Evolutionary conservation across 2,888 invertebrate species (phyloP), one percentile per base, ranked within the genome.

Genomic region (Caenorhabditis auriculariae): DNA sequence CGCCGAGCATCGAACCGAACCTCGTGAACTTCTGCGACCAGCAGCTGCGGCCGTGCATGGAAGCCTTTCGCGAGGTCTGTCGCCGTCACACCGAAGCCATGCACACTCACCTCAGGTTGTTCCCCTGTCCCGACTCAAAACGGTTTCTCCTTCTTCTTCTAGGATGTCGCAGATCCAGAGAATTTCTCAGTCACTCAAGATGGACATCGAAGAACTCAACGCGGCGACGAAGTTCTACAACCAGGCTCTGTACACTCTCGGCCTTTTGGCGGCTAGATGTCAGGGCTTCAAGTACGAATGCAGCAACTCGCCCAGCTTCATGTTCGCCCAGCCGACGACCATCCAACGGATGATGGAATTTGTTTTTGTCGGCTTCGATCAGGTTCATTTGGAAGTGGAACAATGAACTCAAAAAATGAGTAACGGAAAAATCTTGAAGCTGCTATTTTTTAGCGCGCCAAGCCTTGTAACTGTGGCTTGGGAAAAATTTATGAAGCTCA

Each of bases 271-370:
- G 2, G 76, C 77, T 0, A 44, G 77, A 9, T 49, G 72, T 39
- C 65, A 69, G 63, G 75, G 76, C 21, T 76, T 80, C 45, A 72
- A 72, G 24, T 79, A 67, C 58, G 76, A 77, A 42, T 54, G 61
- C 39, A 47, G 51, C 12, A 58, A 42, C 0, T 49, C 47, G 12
- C 19, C 47, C 0, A 35, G 37, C 4, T 52, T 42, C 32, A 35
- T 38, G 7, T 67, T 54, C 32, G 39, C 59, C 7, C 28, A 43
- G 1, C 50, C 57, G 15, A 63, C 67, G 27, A 59, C 62, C 4
- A 46, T 67, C 21, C 49, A 56, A 49, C 53, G 50, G 12, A 35
- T 69, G 35, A 27, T 68, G 44, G 54, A 64, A 24, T 49, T 53
- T 53, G 61, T 69, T 9, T 45, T 54, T 5, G 37, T 53, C 21